Evolutionary conservation across 2,797 vertebrate genomes (phyloP).

Genomic region (Heliangelus exortis): DNA sequence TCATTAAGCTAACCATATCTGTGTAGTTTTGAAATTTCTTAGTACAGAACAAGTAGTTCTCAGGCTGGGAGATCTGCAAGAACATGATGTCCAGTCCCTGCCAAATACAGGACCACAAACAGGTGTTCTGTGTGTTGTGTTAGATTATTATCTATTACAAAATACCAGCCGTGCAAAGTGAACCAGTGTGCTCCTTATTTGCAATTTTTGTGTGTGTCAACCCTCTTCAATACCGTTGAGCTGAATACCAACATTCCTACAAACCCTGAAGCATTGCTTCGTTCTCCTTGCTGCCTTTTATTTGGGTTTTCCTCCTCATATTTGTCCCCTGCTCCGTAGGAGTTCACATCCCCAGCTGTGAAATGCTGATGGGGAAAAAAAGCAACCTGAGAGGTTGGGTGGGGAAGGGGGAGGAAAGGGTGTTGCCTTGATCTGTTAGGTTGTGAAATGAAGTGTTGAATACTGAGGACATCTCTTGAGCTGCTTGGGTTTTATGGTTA

Average conservation of each 20-base stretch:
- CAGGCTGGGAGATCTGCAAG: constrained; percentile 18
- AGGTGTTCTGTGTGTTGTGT: neutral
- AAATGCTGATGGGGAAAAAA: neutral
- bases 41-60: neutral
- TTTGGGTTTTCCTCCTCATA: neutral
- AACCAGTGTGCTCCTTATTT: neutral
- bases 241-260: neutral
- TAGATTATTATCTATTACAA: neutral
- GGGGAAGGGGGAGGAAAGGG: neutral
- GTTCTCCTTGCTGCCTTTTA: neutral
- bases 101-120: neutral
- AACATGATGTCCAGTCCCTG: neutral
- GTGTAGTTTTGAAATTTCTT: neutral
- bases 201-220: neutral
- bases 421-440: neutral
- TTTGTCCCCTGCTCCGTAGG: neutral
- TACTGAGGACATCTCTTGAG: neutral
- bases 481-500: neutral
- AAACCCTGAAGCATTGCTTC: neutral
- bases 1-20: neutral
- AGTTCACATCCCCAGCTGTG: neutral
- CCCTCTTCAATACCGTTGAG: neutral
- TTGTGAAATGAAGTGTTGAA: neutral
- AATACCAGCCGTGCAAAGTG: neutral
- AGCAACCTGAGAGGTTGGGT: rapidly evolving